Evolutionary conservation across 2,797 vertebrate genomes (phyloP), one percentile per base, ranked within the genome.

Genomic region (Echiichthys vipera): DNA sequence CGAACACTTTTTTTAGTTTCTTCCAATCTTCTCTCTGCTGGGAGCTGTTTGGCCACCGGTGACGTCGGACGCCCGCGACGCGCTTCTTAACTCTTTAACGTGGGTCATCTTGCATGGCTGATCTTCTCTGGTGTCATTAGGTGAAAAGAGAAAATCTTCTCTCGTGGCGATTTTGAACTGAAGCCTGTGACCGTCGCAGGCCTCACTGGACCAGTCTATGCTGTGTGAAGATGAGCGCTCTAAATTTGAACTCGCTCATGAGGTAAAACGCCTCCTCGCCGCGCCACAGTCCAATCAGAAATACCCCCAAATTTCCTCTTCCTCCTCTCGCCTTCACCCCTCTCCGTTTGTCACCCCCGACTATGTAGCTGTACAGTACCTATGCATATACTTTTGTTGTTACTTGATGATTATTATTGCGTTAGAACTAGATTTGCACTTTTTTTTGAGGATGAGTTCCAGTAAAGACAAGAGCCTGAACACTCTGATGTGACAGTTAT

Each of bases 201-300:
- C 94, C 91, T 86, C 89, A 74, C 91, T 91, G 92, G 95, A 94
- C 94, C 95, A 95, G 95, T 95, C 95, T 93, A 89, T 91, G 93
- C 76, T 72, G 78, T 67, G 81, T 75, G 74, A 86, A 81, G 64
- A 88, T 84, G 84, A 84, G 61, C 74, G 69, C 77, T 91, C 92
- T 87, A 90, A 82, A 93, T 83, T 90, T 88, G 79, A 80, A 65
- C 71, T 75, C 73, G 67, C 76, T 50, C 65, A 37, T 17, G 64
- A 74, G 50, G 53, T 39, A 7, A 78, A 74, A 51, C 27, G 49
- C 43, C 40, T 57, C 55, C 54, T 61, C 45, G 49, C 25, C 36
- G 30, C 64, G 73, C 66, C 37, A 29, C 63, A 70, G 62, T 59
- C 47, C 63, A 50, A 55, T 67, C 57, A 34, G 65, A 71, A 57